Evolutionary conservation across 2,888 invertebrate species (phyloP).

Genomic region (Drosophila crucigera): DNA sequence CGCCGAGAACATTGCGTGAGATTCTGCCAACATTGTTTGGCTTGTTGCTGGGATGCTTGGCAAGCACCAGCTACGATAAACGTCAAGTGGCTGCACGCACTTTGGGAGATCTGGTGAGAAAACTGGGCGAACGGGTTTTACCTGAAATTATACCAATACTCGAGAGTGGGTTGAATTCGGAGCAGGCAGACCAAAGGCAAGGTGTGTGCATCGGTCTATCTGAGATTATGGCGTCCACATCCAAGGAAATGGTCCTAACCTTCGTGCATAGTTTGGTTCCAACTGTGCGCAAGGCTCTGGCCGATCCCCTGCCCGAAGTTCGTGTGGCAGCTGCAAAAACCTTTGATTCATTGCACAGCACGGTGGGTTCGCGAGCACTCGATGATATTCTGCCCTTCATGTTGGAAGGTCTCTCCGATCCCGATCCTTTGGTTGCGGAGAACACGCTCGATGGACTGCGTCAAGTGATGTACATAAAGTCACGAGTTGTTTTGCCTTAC

Average conservation of each 20-base stretch:
- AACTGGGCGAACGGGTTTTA: constrained; percentile 98
- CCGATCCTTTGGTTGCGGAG: constrained; percentile 92
- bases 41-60: constrained; percentile 95
- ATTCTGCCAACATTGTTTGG: constrained; percentile 97
- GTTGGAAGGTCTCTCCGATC: constrained; percentile 90
- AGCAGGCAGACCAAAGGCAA: constrained; percentile 97
- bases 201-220: constrained; percentile 99
- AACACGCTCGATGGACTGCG: constrained; percentile 97
- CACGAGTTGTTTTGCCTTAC: constrained; percentile 97
- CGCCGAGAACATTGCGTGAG: constrained; percentile 97
- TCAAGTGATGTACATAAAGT: constrained; percentile 99
- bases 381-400: constrained; percentile 98
- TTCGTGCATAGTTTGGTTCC: constrained; percentile 95
- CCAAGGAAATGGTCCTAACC: constrained; percentile 96
- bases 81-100: constrained; percentile 98
- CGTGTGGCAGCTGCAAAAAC: constrained; percentile 98
- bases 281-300: constrained; percentile 97
- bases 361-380: constrained; percentile 96
- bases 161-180: constrained; percentile 96
- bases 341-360: constrained; percentile 97
- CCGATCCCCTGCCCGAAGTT: constrained; percentile 96
- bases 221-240: constrained; percentile 99
- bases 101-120: constrained; percentile 97
- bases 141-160: constrained; percentile 99
- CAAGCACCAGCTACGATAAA: constrained; percentile 98